These are phyloP conservation scores for Nilaparvata lugens DNA, from an alignment of 1,140 invertebrate genomes.

Conservation along the genomic window DNA sequence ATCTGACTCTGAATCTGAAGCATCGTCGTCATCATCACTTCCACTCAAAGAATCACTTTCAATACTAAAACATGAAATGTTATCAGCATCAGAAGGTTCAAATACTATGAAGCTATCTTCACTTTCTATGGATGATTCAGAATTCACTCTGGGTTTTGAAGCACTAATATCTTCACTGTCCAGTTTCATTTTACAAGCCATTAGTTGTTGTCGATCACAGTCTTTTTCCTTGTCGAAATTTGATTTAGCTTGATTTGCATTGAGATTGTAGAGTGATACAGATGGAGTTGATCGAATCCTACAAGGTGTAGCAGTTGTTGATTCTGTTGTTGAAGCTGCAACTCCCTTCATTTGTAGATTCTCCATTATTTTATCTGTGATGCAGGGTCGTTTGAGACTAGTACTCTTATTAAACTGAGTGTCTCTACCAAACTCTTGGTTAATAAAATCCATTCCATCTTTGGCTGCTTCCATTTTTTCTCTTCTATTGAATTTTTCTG, in stretches of 20 bases:
- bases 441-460: neutral
- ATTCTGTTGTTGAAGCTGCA: neutral
- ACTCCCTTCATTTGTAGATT: neutral
- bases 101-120: constrained; percentile 38
- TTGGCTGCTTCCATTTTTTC: neutral
- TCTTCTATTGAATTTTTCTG: neutral
- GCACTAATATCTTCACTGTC: constrained; percentile 18
- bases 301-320: neutral
- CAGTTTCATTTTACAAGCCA: neutral
- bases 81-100: constrained; percentile 16
- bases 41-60: constrained; percentile 21
- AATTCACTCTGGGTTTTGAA: constrained; percentile 19
- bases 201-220: constrained; percentile 5
- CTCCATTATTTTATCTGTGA: neutral
- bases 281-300: neutral
- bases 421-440: neutral
- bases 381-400: neutral
- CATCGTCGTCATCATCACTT: constrained; percentile 21
- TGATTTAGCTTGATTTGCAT: neutral
- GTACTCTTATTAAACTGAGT: neutral
- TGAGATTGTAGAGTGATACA: neutral
- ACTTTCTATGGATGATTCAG: constrained; percentile 36
- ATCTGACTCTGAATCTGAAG: constrained; percentile 18
- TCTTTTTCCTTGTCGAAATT: constrained; percentile 6
- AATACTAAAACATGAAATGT: neutral